Conservation (phyloP, 2,797 vertebrate species). For the Melanotaenia nigrans region DNA sequence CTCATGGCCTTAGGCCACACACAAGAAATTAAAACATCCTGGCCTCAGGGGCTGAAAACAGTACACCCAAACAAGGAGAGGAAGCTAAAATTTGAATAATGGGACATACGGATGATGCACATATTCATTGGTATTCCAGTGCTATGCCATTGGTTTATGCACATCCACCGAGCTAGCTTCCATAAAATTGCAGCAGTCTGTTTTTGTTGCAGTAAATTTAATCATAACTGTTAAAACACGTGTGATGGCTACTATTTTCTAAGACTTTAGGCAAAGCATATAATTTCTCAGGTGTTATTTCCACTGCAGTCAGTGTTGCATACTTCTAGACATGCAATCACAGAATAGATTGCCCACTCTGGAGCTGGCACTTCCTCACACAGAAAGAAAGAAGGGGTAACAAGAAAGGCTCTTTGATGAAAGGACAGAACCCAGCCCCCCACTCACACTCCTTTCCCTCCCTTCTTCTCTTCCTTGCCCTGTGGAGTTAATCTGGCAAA, state of each 20-base stretch:
- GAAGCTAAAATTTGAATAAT: slow-evolving; percentile 76
- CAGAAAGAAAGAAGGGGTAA: slow-evolving; percentile 42
- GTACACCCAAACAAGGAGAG: slow-evolving; percentile 58
- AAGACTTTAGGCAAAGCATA: slow-evolving; percentile 28
- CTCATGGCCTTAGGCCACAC: slow-evolving; percentile 74
- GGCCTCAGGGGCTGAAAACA: slow-evolving; percentile 64
- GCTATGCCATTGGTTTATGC: slow-evolving; percentile 19
- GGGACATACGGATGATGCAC: slow-evolving; percentile 68
- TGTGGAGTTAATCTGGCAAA: slow-evolving; percentile 82
- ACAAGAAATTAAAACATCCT: slow-evolving; percentile 73
- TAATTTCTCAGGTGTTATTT: slow-evolving; percentile 50
- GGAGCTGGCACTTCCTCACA: slow-evolving; percentile 67
- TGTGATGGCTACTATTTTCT: slow-evolving; percentile 23
- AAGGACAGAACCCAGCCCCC: slow-evolving; percentile 73
- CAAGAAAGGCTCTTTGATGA: slow-evolving; percentile 76
- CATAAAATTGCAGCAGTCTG: slow-evolving; percentile 19
- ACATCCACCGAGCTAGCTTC: slow-evolving; percentile 20
- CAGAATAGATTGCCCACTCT: slow-evolving; percentile 67
- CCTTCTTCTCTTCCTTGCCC: slow-evolving; percentile 71
- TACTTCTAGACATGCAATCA: slow-evolving; percentile 57
- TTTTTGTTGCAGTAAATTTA: slow-evolving; percentile 35
- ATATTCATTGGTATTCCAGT: slow-evolving; percentile 74
- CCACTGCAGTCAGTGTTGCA: slow-evolving; percentile 29
- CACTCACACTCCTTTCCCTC: slow-evolving; percentile 58
- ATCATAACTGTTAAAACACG: slow-evolving; percentile 29